Evolutionary conservation across 2,797 vertebrate genomes (phyloP), one percentile per base, ranked within the genome.

Genomic region (Hirundo rustica): DNA sequence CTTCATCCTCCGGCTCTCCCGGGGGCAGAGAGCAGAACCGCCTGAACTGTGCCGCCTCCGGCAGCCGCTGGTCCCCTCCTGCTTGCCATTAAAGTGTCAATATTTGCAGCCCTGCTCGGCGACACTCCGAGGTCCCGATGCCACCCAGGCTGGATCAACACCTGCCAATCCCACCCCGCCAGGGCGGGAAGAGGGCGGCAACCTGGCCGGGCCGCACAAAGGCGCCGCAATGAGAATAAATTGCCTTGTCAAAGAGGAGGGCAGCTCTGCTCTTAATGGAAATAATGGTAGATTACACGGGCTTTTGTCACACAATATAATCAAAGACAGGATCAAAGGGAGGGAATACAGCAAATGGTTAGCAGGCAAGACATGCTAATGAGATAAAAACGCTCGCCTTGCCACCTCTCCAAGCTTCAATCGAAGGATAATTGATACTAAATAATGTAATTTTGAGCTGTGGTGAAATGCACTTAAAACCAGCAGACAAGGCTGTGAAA

Each of bases 201-300:
- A 85, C 92, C 96, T 91, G 94, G 97, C 74, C 91, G 70, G 91
- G 73, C 80, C 80, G 80, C 92, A 95, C 96, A 97, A 97, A 98
- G 93, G 80, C 87, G 14, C 62, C 10, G 58, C 92, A 79, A 95
- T 93, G 96, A 88, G 96, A 94, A 96, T 81, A 97, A 98, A 98
- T 97, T 97, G 96, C 96, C 95, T 98, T 97, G 97, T 97, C 98
- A 98, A 88, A 96, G 96, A 85, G 94, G 95, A 97, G 94, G 97
- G 96, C 97, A 97, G 97, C 95, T 95, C 96, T 64, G 95, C 96
- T 97, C 96, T 97, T 98, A 98, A 98, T 97, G 96, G 98, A 97
- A 97, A 97, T 98, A 98, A 98, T 98, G 95, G 96, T 94, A 97
- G 96, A 98, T 97, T 96, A 96, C 97, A 96, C 85, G 95, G 96